A percentile compares a stretch with the other conserved stretches of the same genome.
Evolutionary conservation across 2,797 vertebrate species (phyloP).

Genomic region (Gymnopithys bicolor): DNA sequence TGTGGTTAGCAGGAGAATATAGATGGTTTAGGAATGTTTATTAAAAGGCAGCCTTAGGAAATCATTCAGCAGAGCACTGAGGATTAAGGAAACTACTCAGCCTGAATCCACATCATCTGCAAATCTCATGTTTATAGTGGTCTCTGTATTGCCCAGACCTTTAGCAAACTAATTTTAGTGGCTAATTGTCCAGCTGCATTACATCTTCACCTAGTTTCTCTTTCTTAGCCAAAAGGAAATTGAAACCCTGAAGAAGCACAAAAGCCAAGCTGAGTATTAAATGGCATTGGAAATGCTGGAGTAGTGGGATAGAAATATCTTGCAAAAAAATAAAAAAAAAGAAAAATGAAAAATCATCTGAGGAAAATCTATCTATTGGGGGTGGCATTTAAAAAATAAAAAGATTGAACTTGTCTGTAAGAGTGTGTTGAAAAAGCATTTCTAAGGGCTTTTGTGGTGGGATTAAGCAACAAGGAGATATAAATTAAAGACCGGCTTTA

Average conservation of each 20-base stretch:
- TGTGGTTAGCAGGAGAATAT: not conserved
- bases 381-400: not conserved
- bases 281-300: not conserved
- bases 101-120: not conserved
- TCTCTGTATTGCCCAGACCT: not conserved
- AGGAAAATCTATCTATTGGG: not conserved
- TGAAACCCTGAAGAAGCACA: not conserved
- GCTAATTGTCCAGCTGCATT: constrained; percentile 58
- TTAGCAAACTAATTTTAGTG: constrained; percentile 58
- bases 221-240: constrained; percentile 34
- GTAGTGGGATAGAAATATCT: not conserved
- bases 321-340: not conserved
- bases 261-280: constrained; percentile 9
- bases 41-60: not conserved
- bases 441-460: not conserved
- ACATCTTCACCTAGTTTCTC: constrained; percentile 43
- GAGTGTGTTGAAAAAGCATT: not conserved
- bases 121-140: not conserved
- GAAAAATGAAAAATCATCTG: not conserved
- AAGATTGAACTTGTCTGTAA: not conserved
- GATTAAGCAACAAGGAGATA: constrained; percentile 29
- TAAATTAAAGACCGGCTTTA: not conserved
- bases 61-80: not conserved
- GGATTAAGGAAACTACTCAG: constrained; percentile 17
- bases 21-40: not conserved